These are phyloP conservation scores for Falco berigora DNA, from an alignment of 2,797 vertebrate species.

Conservation along the genomic window DNA sequence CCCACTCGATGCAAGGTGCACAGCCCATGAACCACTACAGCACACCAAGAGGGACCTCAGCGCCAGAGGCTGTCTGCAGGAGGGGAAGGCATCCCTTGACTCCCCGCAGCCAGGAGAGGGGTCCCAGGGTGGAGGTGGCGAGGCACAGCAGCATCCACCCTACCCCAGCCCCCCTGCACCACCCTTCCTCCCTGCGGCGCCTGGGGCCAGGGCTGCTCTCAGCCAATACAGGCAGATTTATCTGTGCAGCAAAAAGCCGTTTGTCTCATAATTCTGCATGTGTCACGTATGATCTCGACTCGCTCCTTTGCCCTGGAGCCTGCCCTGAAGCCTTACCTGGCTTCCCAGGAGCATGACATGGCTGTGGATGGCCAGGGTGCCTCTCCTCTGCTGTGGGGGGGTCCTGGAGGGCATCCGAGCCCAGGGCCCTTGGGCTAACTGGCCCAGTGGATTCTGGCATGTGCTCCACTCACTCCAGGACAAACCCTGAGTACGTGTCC, in stretches of 20 bases:
- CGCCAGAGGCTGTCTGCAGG: not conserved
- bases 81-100: not conserved
- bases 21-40: not conserved
- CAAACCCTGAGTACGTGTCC: not conserved
- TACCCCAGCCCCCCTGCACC: not conserved
- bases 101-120: accelerated
- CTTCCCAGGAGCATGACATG: not conserved
- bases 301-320: not conserved
- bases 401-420: accelerated
- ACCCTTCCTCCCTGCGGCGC: not conserved
- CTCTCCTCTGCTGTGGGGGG: not conserved
- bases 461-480: not conserved
- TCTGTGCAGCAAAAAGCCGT: not conserved
- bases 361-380: accelerated
- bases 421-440: accelerated
- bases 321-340: not conserved
- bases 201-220: not conserved
- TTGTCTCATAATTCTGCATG: not conserved
- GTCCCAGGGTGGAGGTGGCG: not conserved
- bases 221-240: not conserved
- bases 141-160: not conserved
- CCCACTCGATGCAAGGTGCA: accelerated
- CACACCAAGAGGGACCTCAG: not conserved
- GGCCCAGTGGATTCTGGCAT: accelerated
- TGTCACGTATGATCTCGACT: accelerated